Base-by-base conservation (phyloP, 2,888 invertebrate genomes). In the Eupsilia transversa region DNA sequence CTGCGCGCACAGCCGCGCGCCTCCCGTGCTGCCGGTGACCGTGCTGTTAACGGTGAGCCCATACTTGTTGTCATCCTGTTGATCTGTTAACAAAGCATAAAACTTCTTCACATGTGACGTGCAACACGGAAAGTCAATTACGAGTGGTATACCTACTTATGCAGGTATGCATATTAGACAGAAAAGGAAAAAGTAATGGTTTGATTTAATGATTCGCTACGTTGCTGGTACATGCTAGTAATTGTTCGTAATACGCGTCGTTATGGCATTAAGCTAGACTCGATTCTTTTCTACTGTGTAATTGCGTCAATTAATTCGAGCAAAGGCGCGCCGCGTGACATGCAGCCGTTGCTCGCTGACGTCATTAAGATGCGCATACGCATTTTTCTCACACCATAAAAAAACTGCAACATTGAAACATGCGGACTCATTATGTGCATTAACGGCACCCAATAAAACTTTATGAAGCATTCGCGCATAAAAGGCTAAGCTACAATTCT, bases 1-100 rank as follows among this genome's bases (percentile, higher is more conserved):
- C 65, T 98, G 98, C 10, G 98, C 98, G 92, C 98, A 99, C 85
- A 98, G 97, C 88, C 97, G 97, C 35, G 96, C 94, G 27, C 93
- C 94, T 0, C 94, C 94, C 0, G 94, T 92, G 84, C 89, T 92
- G 33, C 91, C 92, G 17, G 94, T 87, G 30, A 94, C 93, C 65
- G 90, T 93, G 70, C 90, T 93, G 82, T 82, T 82, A 5, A 82
- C 49, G 81, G 92, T 94, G 49, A 96, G 91, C 41, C 92, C 89
- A 82, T 95, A 96, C 85, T 96, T 96, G 89, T 90, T 95, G 74
- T 96, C 96, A 87, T 96, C 96, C 87, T 95, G 96, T 89, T 96
- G 96, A 93, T 92, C 96, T 96, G 91, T 65, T 80, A 79, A 85
- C 82, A 86, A 85, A 74, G 12, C 35, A 72, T 35, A 33, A 7